phyloP scores from a whole-genome alignment of 2,888 invertebrate genomes.

The Bellardia pandia region DNA sequence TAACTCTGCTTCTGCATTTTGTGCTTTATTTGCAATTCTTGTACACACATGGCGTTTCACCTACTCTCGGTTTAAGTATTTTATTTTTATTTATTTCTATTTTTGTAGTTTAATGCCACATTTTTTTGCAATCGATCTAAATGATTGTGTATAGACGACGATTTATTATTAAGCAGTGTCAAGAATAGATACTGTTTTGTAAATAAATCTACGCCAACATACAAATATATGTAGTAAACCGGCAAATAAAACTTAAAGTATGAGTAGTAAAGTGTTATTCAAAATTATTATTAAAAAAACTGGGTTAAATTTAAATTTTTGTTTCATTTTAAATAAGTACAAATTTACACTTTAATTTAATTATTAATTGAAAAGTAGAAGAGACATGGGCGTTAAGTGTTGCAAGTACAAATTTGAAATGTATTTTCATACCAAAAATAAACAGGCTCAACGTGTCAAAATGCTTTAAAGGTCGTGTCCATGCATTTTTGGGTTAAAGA shows the following conservation, averaged over 20 bases:
- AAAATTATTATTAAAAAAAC: constrained; percentile 2
- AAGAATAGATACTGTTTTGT: constrained; percentile 34
- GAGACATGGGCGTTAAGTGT: neutral
- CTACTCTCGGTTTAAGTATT: constrained; percentile 54
- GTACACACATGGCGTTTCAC: constrained; percentile 57
- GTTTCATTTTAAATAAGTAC: neutral
- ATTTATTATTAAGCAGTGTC: constrained; percentile 48
- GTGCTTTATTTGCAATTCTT: neutral
- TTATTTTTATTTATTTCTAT: constrained; percentile 17
- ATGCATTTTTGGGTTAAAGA: neutral
- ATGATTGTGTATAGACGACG: constrained; percentile 40
- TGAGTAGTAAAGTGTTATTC: neutral
- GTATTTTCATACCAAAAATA: neutral
- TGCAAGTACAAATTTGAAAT: constrained; percentile 10
- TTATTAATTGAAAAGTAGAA: constrained; percentile 9
- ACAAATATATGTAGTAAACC: neutral
- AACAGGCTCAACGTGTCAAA: neutral
- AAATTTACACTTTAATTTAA: neutral
- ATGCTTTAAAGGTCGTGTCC: neutral
- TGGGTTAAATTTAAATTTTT: constrained; percentile 23
- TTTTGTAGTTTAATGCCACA: constrained; percentile 38
- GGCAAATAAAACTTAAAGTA: constrained; percentile 5
- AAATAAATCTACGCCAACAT: constrained; percentile 47
- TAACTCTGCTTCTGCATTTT: constrained; percentile 34
- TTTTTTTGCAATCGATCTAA: constrained; percentile 50